Base-by-base conservation (phyloP, 2,888 invertebrate genomes). In the Agonopterix alstromeriana region DNA sequence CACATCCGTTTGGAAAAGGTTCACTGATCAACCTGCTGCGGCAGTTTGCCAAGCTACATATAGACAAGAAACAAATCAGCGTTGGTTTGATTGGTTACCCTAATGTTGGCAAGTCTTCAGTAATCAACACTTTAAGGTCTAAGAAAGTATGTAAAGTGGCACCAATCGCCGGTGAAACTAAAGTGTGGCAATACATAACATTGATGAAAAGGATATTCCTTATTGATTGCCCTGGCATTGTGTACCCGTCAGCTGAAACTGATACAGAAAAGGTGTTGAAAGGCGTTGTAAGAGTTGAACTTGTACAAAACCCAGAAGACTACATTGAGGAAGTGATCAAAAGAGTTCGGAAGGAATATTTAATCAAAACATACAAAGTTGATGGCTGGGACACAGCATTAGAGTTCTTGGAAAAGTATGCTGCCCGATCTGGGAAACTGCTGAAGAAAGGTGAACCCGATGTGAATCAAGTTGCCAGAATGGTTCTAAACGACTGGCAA, bases 101-200 rank as follows among this genome's bases (percentile, higher is more conserved):
- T 2, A 99, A 99, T 89, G 97, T 97, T 3, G 99, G 99, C 0
- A 99, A 99, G 83, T 98, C 98, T 54, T 99, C 99, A 0, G 94
- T 99, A 5, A 99, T 99, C 56, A 99, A 99, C 78, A 97, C 99
- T 0, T 85, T 99, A 49, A 91, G 97, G 48, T 94, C 96, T 8
- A 98, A 98, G 70, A 98, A 99, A 84, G 99, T 99, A 0, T 99
- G 99, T 77, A 99, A 98, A 79, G 98, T 95, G 0, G 99, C 99
- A 3, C 99, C 99, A 0, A 97, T 99, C 67, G 99, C 99, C 50
- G 99, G 99, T 4, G 97, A 97, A 82, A 97, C 97, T 0, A 97
- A 97, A 89, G 98, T 99, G 1, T 99, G 99, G 99, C 99, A 99
- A 77, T 99, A 99, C 74, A 98, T 99, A 42, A 98, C 99, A 0